phyloP scores from a whole-genome alignment of 2,888 invertebrate genomes.

The Melikaiella ostensackeni region DNA sequence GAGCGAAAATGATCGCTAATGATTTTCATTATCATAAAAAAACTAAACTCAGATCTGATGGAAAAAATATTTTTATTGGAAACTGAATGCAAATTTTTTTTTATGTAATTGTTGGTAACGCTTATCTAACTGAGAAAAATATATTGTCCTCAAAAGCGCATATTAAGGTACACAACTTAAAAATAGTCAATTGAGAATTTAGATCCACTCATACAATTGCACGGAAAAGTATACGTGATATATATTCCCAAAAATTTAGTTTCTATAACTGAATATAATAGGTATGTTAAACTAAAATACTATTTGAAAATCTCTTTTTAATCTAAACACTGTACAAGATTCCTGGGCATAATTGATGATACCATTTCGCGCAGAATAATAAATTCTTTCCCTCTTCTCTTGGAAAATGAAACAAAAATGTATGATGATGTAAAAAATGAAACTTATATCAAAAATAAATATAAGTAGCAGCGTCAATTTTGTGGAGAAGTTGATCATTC shows the following conservation, averaged over 20 bases:
- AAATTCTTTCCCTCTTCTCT: conserved; percentile 18
- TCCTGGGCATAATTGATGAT: not conserved
- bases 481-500: not conserved
- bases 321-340: not conserved
- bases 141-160: too few species aligned
- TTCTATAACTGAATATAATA: not conserved
- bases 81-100: too few species aligned
- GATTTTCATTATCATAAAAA: too few species aligned
- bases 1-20: too few species aligned
- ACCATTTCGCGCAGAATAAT: not conserved
- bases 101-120: too few species aligned
- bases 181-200: not conserved
- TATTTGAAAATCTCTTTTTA: conserved; percentile 29
- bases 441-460: conserved; percentile 34
- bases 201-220: not conserved
- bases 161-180: not conserved
- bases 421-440: conserved; percentile 3
- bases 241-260: not conserved
- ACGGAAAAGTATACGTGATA: not conserved
- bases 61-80: too few species aligned
- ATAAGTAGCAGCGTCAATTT: conserved; percentile 4
- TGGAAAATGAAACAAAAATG: not conserved
- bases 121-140: too few species aligned
- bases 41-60: too few species aligned
- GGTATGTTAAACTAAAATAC: conserved; percentile 12